These are phyloP conservation scores for Hymenopus coronatus DNA, from an alignment of 2,888 invertebrate genomes.

Conservation along the genomic window DNA sequence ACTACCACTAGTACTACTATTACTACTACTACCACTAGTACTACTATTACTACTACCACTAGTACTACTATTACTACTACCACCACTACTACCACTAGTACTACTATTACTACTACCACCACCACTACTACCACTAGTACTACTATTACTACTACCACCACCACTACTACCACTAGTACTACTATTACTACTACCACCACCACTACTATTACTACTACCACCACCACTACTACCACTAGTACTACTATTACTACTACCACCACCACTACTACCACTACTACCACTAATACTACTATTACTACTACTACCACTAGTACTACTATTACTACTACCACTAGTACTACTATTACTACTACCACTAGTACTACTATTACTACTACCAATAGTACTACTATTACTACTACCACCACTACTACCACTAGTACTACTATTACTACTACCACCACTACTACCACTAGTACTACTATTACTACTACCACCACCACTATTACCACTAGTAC, in stretches of 20 bases:
- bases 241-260: not conserved
- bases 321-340: not conserved
- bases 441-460: not conserved
- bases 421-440: too few relatives aligned
- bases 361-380: not conserved
- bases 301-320: too few relatives aligned
- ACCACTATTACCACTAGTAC: too few relatives aligned
- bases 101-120: not conserved
- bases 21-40: not conserved
- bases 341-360: not conserved
- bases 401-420: too few relatives aligned
- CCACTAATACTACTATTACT: too few relatives aligned
- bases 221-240: not conserved
- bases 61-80: too few relatives aligned
- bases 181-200: not conserved
- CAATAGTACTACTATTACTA: not conserved
- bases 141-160: not conserved
- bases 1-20: not conserved
- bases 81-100: too few relatives aligned
- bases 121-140: too few relatives aligned
- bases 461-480: not conserved
- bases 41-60: too few relatives aligned
- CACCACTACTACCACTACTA: too few relatives aligned
- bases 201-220: too few relatives aligned
- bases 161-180: not conserved